Percentiles rank a stretch among this genome's conserved stretches.
Conservation (phyloP, 1,140 invertebrate species). For the Drosophila mauritiana region DNA sequence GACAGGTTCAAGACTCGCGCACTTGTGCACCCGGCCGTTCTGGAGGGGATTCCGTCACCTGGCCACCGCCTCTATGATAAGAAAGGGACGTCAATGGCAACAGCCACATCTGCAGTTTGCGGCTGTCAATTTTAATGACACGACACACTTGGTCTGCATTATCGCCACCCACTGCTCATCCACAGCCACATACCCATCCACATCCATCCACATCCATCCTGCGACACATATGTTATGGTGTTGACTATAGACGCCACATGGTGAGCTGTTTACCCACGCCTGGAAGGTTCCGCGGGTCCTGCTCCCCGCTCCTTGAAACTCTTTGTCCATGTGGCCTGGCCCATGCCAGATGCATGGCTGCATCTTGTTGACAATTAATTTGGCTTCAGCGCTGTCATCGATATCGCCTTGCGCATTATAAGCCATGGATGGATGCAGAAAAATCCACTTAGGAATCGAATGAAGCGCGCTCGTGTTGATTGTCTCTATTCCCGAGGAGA, state of each 20-base stretch:
- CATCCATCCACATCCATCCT: not conserved
- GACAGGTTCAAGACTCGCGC: conserved; percentile 48
- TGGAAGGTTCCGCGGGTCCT: not conserved
- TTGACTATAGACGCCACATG: conserved; percentile 25
- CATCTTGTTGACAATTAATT: conserved; percentile 80
- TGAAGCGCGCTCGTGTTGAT: conserved; percentile 35
- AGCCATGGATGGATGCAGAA: conserved; percentile 31
- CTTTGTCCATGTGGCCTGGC: conserved; percentile 45
- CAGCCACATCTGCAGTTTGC: conserved; percentile 58
- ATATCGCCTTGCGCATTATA: conserved; percentile 60
- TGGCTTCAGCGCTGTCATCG: conserved; percentile 58
- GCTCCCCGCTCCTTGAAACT: conserved; percentile 42
- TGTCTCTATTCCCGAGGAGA: conserved; percentile 13
- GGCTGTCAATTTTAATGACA: conserved; percentile 76
- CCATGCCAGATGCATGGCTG: conserved; percentile 55
- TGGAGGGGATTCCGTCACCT: conserved; percentile 11
- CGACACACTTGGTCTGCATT: conserved; percentile 50
- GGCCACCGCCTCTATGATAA: conserved; percentile 23
- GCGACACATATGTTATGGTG: conserved; percentile 20
- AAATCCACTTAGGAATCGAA: conserved; percentile 46
- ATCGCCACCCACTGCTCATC: conserved; percentile 20
- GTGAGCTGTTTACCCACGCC: conserved; percentile 27
- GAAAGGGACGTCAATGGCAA: conserved; percentile 50
- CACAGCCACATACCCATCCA: not conserved
- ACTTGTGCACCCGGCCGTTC: conserved; percentile 4